Base-by-base conservation (phyloP, 2,888 invertebrate genomes). In the Coelopa pilipes region DNA sequence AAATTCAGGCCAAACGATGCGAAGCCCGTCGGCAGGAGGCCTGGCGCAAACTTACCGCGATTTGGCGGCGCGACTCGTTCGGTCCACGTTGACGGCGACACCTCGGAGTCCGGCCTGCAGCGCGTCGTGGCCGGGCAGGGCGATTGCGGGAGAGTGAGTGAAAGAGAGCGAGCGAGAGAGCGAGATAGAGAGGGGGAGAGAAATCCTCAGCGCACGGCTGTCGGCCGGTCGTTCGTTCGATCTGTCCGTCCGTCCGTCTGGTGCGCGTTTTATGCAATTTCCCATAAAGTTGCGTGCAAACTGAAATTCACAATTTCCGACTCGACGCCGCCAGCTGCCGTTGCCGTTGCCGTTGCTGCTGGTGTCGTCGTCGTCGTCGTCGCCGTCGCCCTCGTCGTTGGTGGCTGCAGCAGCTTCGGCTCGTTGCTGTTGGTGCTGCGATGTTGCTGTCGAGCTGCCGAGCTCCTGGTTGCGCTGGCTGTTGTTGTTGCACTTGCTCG, bases 201-300 rank as follows among this genome's bases (percentile, higher is more conserved):
- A 34, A 65, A 55, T 63, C 53, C 65, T 65, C 65, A 19, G 63
- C 46, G 55, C 53, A 65, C n/a, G 53, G 21, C 53, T 55, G 53
- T 45, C n/a, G n/a, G n/a, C n/a, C n/a, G n/a, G n/a, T n/a, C n/a
- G n/a, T n/a, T n/a, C n/a, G n/a, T n/a, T n/a, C n/a, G n/a, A n/a
- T n/a, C 53, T 34, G 34, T 34, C 34, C 7, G 34, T 34, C 34
- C 34, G 34, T 34, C 34, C 7, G 34, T 34, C 4, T 7, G 45
- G 34, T 45, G 34, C 45, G 53, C 71, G 63, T 34, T 34, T 34
- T 74, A 60, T 72, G 76, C 72, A 65, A 72, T 74, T 69, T 78
- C 75, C 75, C 79, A 80, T 79, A 83, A 84, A 82, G 83, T 80
- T 83, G 82, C 79, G 79, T 82, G 78, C 80, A 78, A 80, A 82